phyloP scores from a whole-genome alignment of 2,797 vertebrate genomes.

The Natrix natrix region DNA sequence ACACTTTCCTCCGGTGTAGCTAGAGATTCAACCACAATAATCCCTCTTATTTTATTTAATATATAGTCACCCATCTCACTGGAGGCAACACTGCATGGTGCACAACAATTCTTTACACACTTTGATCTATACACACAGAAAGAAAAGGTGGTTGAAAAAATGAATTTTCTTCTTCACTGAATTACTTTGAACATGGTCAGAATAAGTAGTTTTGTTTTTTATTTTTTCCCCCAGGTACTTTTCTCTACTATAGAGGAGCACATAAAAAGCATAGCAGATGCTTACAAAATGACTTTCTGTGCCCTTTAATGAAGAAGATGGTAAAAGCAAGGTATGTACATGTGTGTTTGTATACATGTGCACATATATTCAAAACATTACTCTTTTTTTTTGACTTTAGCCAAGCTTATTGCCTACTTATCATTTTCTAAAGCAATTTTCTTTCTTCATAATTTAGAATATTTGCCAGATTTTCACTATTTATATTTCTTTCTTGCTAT shows the following conservation, averaged over 20 bases:
- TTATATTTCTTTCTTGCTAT: conserved; percentile 40
- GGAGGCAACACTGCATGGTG: background rate
- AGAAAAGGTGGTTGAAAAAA: background rate
- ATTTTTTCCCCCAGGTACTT: background rate
- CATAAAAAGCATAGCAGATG: background rate
- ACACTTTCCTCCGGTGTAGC: background rate
- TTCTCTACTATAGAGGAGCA: background rate
- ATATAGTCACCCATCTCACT: background rate
- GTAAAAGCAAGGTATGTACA: background rate
- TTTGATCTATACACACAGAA: background rate
- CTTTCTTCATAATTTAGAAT: conserved; percentile 43
- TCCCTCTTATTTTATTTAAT: background rate
- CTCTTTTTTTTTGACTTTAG: background rate
- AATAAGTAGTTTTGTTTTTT: background rate
- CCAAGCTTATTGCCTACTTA: background rate
- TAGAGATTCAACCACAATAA: background rate
- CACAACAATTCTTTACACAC: background rate
- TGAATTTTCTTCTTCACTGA: background rate
- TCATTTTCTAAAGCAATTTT: conserved; percentile 57
- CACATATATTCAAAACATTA: background rate
- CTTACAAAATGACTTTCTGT: background rate
- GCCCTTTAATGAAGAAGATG: background rate
- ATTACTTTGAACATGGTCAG: background rate
- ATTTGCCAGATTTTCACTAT: conserved; percentile 45
- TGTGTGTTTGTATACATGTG: background rate